These are phyloP conservation scores for Volucella zonaria DNA, from an alignment of 2,888 invertebrate species.

Conservation along the genomic window DNA sequence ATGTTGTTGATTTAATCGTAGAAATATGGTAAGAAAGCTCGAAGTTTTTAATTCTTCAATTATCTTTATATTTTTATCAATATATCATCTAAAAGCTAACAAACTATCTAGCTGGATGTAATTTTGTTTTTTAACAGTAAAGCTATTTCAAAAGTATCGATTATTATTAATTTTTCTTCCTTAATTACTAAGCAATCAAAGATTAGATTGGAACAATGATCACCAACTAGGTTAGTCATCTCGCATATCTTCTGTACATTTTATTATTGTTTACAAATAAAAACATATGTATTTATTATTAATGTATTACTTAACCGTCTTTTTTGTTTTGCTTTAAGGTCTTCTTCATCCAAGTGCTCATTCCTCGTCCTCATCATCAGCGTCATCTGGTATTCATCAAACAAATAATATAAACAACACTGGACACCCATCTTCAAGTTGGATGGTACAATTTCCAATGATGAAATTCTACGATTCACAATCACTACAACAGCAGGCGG, in stretches of 20 bases:
- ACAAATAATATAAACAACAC: slow-evolving; percentile 78
- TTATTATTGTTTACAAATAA: not conserved
- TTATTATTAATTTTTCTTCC: not conserved
- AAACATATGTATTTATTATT: not conserved
- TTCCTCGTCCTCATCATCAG: slow-evolving; percentile 76
- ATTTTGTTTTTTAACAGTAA: not conserved
- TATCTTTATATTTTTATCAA: too few species aligned
- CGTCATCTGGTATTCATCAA: slow-evolving; percentile 75
- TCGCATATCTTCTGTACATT: not conserved
- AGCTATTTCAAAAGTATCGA: not conserved
- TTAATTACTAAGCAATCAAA: slow-evolving; percentile 6
- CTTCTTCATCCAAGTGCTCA: slow-evolving; percentile 78
- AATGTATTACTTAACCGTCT: not conserved
- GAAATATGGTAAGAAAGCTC: too few species aligned
- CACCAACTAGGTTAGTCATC: slow-evolving; percentile 39
- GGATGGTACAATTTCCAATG: slow-evolving; percentile 76
- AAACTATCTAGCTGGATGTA: not conserved
- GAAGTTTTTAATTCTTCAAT: too few species aligned
- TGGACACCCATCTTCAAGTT: slow-evolving; percentile 66
- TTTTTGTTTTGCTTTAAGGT: slow-evolving; percentile 76
- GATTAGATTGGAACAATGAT: slow-evolving; percentile 24
- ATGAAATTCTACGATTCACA: slow-evolving; percentile 76
- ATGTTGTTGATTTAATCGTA: too few species aligned
- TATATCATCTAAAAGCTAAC: too few species aligned
- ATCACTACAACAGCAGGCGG: slow-evolving; percentile 76